A percentile compares a stretch with the other conserved stretches of the same genome.
Evolutionary conservation across 2,113 vertebrate genomes (phyloP).

Genomic region (Glaucomys volans): DNA sequence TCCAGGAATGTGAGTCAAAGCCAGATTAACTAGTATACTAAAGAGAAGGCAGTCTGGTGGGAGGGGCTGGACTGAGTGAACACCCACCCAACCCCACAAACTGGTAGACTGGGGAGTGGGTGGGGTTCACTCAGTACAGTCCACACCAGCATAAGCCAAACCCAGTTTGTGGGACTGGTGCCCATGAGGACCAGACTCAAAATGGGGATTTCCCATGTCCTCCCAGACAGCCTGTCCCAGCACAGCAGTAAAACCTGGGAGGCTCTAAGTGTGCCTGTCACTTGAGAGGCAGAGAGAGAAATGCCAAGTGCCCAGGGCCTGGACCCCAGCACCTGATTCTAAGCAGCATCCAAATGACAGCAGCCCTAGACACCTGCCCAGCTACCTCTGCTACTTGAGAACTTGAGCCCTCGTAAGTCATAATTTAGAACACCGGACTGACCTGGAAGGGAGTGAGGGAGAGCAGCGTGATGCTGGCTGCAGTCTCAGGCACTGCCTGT

Average conservation of each 20-base stretch:
- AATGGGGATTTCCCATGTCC: not conserved
- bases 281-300: not conserved
- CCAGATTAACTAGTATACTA: accelerated
- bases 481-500: not conserved
- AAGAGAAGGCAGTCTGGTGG: not conserved
- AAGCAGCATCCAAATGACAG: not conserved
- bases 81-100: no score
- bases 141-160: not conserved
- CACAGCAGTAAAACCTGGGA: not conserved
- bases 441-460: not conserved
- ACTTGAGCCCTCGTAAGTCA: not conserved
- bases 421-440: not conserved
- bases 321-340: accelerated
- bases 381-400: not conserved
- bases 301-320: not conserved
- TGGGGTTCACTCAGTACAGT: no score
- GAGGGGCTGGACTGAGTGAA: accelerated
- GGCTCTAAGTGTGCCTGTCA: not conserved
- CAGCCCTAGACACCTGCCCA: not conserved
- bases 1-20: not conserved
- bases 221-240: not conserved
- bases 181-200: no score
- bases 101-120: no score
- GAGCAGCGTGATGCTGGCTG: accelerated
- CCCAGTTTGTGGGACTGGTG: not conserved